These are phyloP conservation scores for Cactoblastis cactorum DNA, from an alignment of 2,888 invertebrate species.

Conservation along the genomic window DNA sequence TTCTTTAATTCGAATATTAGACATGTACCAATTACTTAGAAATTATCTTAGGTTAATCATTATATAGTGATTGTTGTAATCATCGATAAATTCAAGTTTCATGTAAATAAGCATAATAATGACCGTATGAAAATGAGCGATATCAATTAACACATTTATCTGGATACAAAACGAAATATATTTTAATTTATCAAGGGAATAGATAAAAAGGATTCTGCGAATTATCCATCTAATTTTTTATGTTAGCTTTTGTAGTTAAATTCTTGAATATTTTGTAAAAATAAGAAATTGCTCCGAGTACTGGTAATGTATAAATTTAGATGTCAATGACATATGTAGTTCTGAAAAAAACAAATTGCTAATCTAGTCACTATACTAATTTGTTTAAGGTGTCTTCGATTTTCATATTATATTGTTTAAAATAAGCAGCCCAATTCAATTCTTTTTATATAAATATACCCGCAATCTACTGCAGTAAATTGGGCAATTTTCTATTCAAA, in stretches of 20 bases:
- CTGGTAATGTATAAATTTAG: conserved; percentile 4
- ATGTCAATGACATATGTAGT: conserved; percentile 41
- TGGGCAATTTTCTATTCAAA: no score
- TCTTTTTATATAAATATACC: no score
- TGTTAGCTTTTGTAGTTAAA: background rate
- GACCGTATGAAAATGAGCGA: background rate
- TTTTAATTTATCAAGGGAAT: no score
- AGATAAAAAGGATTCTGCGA: no score
- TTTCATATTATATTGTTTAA: no score
- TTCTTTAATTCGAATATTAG: background rate
- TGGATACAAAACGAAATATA: no score
- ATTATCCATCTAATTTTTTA: no score
- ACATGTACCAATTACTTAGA: conserved; percentile 4
- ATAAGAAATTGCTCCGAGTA: background rate
- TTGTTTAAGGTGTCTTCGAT: background rate
- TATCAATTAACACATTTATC: background rate
- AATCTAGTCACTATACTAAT: conserved; percentile 42
- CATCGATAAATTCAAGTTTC: background rate
- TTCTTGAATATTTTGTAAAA: background rate
- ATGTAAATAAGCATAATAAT: no score
- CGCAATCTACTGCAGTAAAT: no score
- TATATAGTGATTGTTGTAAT: background rate
- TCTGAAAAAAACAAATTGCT: conserved; percentile 41
- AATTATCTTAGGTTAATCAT: background rate
- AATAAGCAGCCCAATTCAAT: no score